Evolutionary conservation across 2,797 vertebrate genomes (phyloP).

Genomic region (Urosaurus nigricauda): DNA sequence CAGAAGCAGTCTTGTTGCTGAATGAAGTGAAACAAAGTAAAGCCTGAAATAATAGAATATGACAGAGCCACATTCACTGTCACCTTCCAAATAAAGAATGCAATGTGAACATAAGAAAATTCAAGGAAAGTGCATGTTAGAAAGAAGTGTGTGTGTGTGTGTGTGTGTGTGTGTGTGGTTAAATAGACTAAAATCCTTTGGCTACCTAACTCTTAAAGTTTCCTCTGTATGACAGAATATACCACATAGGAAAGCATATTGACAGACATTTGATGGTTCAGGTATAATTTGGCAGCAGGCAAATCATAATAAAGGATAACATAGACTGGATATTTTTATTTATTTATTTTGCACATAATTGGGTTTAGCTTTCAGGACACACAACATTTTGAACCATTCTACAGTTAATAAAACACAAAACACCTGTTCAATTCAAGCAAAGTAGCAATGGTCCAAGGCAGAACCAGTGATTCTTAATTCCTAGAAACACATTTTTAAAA

Average conservation of each 20-base stretch:
- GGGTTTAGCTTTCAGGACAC: conserved; percentile 6
- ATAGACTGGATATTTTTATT: not conserved
- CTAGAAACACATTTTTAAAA: not conserved
- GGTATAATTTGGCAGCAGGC: not conserved
- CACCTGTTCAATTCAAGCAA: not conserved
- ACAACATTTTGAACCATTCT: not conserved
- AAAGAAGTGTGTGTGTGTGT: not conserved
- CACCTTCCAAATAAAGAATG: conserved; percentile 52
- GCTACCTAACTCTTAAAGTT: not conserved
- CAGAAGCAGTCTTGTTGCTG: conserved; percentile 66
- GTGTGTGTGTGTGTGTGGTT: no score
- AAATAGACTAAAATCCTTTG: not conserved
- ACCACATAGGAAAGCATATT: not conserved
- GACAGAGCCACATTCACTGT: conserved; percentile 63
- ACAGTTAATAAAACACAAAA: not conserved
- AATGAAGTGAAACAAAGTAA: conserved; percentile 68
- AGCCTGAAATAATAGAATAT: conserved; percentile 70
- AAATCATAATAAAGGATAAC: not conserved
- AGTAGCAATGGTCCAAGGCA: not conserved
- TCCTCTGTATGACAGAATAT: not conserved
- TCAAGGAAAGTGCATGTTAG: conserved; percentile 27
- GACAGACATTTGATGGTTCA: not conserved
- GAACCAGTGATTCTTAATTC: not conserved
- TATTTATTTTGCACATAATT: not conserved
- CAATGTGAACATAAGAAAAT: conserved; percentile 49